Conservation (phyloP, 2,888 invertebrate genomes). For the Drosophila phalerata region DNA sequence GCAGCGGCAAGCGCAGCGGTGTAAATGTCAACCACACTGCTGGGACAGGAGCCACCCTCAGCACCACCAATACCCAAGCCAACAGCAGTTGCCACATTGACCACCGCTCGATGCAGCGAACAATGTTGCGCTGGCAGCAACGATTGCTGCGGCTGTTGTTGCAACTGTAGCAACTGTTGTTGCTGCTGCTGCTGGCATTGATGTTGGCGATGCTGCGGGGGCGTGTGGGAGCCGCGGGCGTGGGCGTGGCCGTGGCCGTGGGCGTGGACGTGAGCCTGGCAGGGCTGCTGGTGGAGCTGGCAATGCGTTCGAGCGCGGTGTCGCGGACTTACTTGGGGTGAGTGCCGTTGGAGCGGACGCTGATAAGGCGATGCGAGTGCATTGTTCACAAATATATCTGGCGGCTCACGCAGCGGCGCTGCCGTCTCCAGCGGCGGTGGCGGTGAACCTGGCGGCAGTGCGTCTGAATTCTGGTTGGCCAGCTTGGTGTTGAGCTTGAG, state of each 20-base stretch:
- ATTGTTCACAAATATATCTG: constrained; percentile 84
- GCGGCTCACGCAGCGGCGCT: constrained; percentile 75
- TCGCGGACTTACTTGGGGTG: constrained; percentile 80
- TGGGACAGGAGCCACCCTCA: constrained; percentile 34
- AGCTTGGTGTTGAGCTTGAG: constrained; percentile 82
- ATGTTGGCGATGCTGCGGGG: constrained; percentile 38
- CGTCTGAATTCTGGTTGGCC: constrained; percentile 72
- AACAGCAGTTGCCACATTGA: constrained; percentile 71
- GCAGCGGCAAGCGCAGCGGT: constrained; percentile 70
- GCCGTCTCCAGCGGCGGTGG: constrained; percentile 50
- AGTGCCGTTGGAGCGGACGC: constrained; percentile 57
- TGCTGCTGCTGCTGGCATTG: constrained; percentile 39
- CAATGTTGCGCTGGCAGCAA: constrained; percentile 44
- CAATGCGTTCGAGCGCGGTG: constrained; percentile 66
- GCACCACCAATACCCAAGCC: constrained; percentile 54
- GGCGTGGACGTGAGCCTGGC: constrained; percentile 32
- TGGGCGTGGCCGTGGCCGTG: constrained; percentile 39
- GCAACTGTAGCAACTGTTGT: too few species aligned
- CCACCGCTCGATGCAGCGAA: constrained; percentile 66
- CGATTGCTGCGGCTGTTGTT: constrained; percentile 25
- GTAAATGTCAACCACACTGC: constrained; percentile 72
- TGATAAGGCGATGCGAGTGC: constrained; percentile 83
- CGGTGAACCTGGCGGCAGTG: constrained; percentile 64
- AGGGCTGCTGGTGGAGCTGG: constrained; percentile 55
- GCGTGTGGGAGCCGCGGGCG: constrained; percentile 22